Evolutionary conservation across 2,888 invertebrate genomes (phyloP).

Genomic region (Chymomyza fuscimana): DNA sequence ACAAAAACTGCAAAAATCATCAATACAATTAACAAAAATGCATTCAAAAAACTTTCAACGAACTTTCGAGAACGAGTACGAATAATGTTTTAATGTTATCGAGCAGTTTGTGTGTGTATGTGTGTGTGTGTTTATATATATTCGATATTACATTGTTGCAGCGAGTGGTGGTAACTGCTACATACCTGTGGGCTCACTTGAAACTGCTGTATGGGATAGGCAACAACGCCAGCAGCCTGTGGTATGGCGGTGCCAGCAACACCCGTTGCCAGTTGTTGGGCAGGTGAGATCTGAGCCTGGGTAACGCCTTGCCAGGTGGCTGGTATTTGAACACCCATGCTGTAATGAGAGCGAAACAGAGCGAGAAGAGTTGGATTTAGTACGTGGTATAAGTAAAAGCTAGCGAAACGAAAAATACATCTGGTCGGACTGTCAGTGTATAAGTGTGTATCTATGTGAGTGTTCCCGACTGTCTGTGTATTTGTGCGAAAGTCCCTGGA

Average conservation of each 20-base stretch:
- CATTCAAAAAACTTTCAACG: conserved; percentile 28
- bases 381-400: conserved; percentile 21
- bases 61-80: conserved; percentile 45
- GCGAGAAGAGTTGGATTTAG: background rate
- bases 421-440: background rate
- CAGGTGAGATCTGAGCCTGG: conserved; percentile 85
- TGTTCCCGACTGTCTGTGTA: conserved; percentile 10
- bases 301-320: conserved; percentile 88
- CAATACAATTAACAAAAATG: conserved; percentile 11
- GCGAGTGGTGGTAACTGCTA: conserved; percentile 18
- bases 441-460: background rate
- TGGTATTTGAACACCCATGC: conserved; percentile 92
- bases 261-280: conserved; percentile 85
- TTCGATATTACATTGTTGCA: background rate
- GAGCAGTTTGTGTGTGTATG: conserved; percentile 18
- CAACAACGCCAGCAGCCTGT: conserved; percentile 89
- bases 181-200: conserved; percentile 85
- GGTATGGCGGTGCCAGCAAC: conserved; percentile 86
- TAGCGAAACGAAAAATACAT: conserved; percentile 7
- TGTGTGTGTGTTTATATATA: conserved; percentile 7
- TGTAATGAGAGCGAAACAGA: conserved; percentile 71
- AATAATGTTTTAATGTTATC: conserved; percentile 43
- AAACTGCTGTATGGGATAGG: conserved; percentile 95
- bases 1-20: conserved; percentile 5
- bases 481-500: conserved; percentile 37